phyloP scores from a whole-genome alignment of 2,797 vertebrate species.

The Xyrichtys novacula region DNA sequence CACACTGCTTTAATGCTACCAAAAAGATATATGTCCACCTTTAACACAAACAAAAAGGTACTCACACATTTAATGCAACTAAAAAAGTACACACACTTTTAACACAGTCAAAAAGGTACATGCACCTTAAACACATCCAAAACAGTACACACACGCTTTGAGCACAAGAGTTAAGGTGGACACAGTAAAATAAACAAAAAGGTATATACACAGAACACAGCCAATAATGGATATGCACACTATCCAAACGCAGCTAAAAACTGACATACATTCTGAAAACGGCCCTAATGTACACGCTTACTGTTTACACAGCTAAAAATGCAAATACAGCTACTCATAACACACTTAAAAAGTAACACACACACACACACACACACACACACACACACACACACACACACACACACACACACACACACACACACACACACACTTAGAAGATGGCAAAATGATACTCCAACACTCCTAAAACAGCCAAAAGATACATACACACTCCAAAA shows the following conservation, averaged over 20 bases:
- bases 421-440: background rate
- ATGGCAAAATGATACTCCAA: too few species aligned
- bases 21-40: background rate
- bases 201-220: background rate
- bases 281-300: too few species aligned
- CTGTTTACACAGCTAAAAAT: conserved; percentile 38
- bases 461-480: too few species aligned
- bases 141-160: conserved; percentile 42
- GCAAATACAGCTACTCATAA: conserved; percentile 14
- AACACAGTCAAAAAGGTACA: background rate
- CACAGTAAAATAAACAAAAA: too few species aligned
- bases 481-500: too few species aligned
- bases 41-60: background rate
- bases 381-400: too few species aligned
- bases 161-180: background rate
- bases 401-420: conserved; percentile 5
- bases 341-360: background rate
- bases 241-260: background rate
- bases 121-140: background rate
- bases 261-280: too few species aligned
- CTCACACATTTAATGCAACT: too few species aligned
- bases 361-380: conserved; percentile 1
- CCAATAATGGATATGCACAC: background rate
- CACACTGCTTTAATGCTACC: background rate
- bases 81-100: conserved; percentile 37